Conservation (phyloP, 2,113 vertebrate genomes). For the Aepyceros melampus region DNA sequence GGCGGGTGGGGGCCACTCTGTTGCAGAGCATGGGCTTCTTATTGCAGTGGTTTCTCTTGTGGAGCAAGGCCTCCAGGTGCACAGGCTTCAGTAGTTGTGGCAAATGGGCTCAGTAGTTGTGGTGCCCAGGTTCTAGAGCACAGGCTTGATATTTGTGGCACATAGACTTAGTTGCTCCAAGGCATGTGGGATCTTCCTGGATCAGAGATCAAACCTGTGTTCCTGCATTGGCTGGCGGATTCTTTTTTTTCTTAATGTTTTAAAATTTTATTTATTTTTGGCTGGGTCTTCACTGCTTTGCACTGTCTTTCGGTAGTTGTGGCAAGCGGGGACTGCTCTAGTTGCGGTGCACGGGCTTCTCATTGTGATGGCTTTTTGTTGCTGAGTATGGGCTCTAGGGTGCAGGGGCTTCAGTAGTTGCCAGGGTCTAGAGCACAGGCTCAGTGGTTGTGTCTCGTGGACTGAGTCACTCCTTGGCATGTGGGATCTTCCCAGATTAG, state of each 20-base stretch:
- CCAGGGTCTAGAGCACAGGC: neutral
- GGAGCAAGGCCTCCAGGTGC: rapidly evolving
- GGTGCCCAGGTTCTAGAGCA: neutral
- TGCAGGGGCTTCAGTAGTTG: neutral
- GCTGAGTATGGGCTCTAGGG: neutral
- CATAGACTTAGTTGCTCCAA: neutral
- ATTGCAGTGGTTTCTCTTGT: neutral
- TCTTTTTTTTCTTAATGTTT: neutral
- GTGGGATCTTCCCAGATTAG: neutral
- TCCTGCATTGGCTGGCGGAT: neutral
- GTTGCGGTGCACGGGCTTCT: neutral
- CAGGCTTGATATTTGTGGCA: neutral
- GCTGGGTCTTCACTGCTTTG: neutral
- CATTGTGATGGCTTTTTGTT: neutral
- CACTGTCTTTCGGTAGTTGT: neutral
- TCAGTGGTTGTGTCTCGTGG: neutral
- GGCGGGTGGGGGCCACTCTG: neutral
- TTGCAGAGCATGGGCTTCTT: neutral
- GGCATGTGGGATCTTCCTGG: neutral
- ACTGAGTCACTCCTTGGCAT: neutral
- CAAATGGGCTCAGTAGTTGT: neutral
- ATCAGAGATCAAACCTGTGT: neutral
- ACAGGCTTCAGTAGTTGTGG: neutral
- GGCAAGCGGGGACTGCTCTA: neutral
- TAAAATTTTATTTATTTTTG: neutral